Evolutionary conservation across 2,113 vertebrate species (phyloP), one percentile per base, ranked within the genome.

Genomic region (Balaenoptera acutorostrata): DNA sequence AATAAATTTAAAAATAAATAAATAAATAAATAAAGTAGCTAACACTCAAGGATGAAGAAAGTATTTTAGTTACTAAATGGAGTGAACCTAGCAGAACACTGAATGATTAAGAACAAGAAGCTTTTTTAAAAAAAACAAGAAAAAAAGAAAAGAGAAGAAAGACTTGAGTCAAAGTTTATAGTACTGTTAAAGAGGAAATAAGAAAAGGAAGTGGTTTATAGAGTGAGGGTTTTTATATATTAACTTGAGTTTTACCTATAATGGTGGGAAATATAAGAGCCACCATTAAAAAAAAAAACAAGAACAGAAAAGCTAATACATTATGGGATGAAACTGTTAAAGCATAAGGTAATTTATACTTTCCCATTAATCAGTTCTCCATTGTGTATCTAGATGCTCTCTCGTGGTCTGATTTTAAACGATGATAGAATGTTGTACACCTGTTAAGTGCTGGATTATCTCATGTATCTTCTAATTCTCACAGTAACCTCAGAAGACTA

Each of bases 191-290:
- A 96, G 68, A 91, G 95, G 95, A 98, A 97, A 92, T 93, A 86
- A 96, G 77, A 93, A 96, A 92, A 97, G 93, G 92, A 97, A 97
- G 92, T 96, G 90, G 96, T 88, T 95, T 95, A 92, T 49, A 89
- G 90, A 83, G 33, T 23, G 8, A 75, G 64, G 66, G 29, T n/a
- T 93, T 93, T 74, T 20, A 89, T 72, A 61, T 66, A 96, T 93
- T 83, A 95, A 71, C 72, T 89, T 87, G 39, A 90, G 71, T 71
- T 92, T 92, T 68, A 78, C 8, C 29, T 93, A 36, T 75, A 63
- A 41, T 90, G 85, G 84, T 39, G 94, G 41, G 66, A 96, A 96
- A 81, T 21, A 17, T 84, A 90, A 81, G 23, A 49, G 23, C 33
- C 31, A 95, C 10, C 5, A 64, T 86, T 59, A 14, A 68, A 81